A percentile compares a stretch with the other conserved stretches of the same genome.
Evolutionary conservation across 2,888 invertebrate genomes (phyloP).

Genomic region (Hylaea fasciaria): DNA sequence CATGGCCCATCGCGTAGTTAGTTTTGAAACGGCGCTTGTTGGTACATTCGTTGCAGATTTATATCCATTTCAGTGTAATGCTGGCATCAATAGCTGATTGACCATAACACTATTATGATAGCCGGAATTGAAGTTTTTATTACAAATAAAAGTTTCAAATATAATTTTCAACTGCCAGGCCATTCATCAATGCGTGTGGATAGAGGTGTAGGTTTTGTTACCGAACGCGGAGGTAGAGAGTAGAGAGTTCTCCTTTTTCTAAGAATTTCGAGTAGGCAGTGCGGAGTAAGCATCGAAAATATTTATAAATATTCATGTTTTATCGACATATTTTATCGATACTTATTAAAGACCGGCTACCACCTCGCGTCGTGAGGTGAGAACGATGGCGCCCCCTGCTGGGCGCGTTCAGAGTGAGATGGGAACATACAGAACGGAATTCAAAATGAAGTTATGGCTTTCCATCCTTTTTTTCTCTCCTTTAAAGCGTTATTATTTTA

Average conservation of each 20-base stretch:
- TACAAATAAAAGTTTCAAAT: constrained; percentile 30
- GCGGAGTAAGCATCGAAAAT: constrained; percentile 72
- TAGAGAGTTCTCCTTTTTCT: constrained; percentile 34
- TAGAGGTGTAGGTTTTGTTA: constrained; percentile 24
- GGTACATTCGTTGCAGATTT: constrained; percentile 67
- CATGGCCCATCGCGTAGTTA: too few relatives aligned
- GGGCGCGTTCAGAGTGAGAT: constrained; percentile 76
- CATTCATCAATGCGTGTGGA: constrained; percentile 27
- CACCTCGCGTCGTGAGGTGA: constrained; percentile 84
- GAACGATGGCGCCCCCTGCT: constrained; percentile 84
- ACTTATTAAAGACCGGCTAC: constrained; percentile 84
- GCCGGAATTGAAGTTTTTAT: constrained; percentile 34
- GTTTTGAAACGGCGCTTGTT: constrained; percentile 54
- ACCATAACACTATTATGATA: constrained; percentile 60
- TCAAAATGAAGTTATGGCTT: constrained; percentile 83
- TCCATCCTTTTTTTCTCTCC: constrained; percentile 68
- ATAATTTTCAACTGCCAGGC: constrained; percentile 19
- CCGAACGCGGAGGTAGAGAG: constrained; percentile 32
- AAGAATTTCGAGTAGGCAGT: constrained; percentile 46
- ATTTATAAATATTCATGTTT: constrained; percentile 84
- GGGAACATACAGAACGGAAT: constrained; percentile 80
- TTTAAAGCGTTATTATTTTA: constrained; percentile 73
- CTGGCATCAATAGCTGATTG: constrained; percentile 56
- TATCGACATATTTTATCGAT: constrained; percentile 83
- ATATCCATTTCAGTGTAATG: constrained; percentile 62